These are phyloP conservation scores for Sabellastarte sp. DNA, from an alignment of 2,888 invertebrate genomes.

Conservation along the genomic window DNA sequence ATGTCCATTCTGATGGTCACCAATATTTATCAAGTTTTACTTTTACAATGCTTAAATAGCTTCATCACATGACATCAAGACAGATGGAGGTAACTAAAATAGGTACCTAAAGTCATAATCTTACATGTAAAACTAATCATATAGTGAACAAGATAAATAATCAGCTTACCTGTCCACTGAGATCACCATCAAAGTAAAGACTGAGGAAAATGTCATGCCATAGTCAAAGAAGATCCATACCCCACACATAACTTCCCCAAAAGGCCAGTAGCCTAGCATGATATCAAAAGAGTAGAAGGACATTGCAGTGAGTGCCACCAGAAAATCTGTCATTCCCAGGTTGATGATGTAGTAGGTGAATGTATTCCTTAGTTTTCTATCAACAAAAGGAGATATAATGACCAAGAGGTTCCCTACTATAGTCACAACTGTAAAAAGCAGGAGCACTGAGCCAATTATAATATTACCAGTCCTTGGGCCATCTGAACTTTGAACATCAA, in stretches of 20 bases:
- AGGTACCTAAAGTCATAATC: no score
- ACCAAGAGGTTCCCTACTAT: conserved; percentile 52
- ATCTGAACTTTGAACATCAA: no score
- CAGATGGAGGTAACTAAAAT: no score
- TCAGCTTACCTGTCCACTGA: conserved; percentile 43
- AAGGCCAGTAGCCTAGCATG: conserved; percentile 54
- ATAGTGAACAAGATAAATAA: no score
- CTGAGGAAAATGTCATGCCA: conserved; percentile 57
- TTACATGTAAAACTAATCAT: no score
- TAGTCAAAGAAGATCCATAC: conserved; percentile 58
- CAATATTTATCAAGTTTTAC: no score
- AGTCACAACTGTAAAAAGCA: conserved; percentile 36
- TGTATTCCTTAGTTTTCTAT: conserved; percentile 47
- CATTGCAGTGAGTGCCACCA: conserved; percentile 53
- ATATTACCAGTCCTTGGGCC: no score
- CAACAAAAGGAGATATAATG: conserved; percentile 43
- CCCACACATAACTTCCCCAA: conserved; percentile 49
- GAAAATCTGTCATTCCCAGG: conserved; percentile 45
- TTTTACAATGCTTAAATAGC: no score
- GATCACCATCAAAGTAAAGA: conserved; percentile 54
- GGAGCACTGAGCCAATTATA: conserved; percentile 34
- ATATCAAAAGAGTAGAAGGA: conserved; percentile 49
- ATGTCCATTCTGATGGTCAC: no score
- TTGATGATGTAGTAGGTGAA: conserved; percentile 50
- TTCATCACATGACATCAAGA: no score